Evolutionary conservation across 2,113 vertebrate species (phyloP), one percentile per base, ranked within the genome.

Genomic region (Bos javanicus): DNA sequence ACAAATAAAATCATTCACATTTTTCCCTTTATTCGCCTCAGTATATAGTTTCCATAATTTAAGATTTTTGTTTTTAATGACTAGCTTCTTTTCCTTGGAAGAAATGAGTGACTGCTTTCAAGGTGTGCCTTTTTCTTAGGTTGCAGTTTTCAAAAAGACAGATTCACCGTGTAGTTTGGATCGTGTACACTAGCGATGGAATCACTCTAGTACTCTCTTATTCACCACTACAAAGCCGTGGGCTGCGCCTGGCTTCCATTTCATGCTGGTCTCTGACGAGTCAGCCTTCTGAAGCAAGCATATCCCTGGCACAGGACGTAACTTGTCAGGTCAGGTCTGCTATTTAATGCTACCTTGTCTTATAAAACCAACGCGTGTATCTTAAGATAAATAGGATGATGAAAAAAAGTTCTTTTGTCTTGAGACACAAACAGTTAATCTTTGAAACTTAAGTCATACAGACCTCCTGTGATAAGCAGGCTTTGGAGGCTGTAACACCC

Each of bases 291-390:
- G 46, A 87, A 71, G 86, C 17, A 7, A 59, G 76, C 50, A 25
- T 54, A 25, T 0, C 56, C 90, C 36, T 62, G 56, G 78, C 4
- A 62, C 2, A 15, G 56, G 57, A 5, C 59, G 90, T 33, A 59
- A 86, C 97, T 36, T 93, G 97, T 91, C 36, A 30, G 52, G 80
- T 88, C 97, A 89, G 59, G 86, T 64, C 78, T 91, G 91, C 59
- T 28, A 25, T 48, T 85, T 95, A 76, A 95, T 14, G 30, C 88
- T 33, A 60, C 78, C 26, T 28, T 90, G 50, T 74, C n/a, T 82
- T 87, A 91, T 8, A 80, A 90, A 97, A 89, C 43, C 78, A 71
- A 91, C 67, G 54, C 39, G 33, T 3, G 21, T 7, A 59, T 33
- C 15, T 56, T 67, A 54, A 56, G 85, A 48, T 71, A 74, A 62